Evolutionary conservation across 2,113 vertebrate genomes (phyloP).

Genomic region (Origma solitaria): DNA sequence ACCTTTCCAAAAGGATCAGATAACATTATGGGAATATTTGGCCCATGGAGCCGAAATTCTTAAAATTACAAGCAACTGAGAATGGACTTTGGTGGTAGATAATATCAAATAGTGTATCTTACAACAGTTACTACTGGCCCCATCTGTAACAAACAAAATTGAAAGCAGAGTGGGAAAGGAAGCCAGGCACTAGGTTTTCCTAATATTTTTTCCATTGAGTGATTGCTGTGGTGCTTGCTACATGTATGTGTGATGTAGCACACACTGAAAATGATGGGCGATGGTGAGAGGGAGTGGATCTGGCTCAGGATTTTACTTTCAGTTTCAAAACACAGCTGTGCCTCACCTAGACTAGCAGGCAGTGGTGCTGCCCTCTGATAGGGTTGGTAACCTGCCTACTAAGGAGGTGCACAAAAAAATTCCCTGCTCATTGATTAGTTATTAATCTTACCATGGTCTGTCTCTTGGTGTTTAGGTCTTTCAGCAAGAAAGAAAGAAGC

Average conservation of each 20-base stretch:
- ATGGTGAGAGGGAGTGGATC: not conserved
- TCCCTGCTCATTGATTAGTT: not conserved
- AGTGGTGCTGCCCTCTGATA: not conserved
- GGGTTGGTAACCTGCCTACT: not conserved
- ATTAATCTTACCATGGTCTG: not conserved
- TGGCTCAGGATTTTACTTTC: not conserved
- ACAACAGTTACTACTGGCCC: not conserved
- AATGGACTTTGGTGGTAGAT: not conserved
- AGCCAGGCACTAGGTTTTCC: not conserved
- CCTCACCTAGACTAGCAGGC: not conserved
- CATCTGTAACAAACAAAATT: not conserved
- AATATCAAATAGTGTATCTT: not conserved
- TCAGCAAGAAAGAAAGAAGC: slow-evolving; percentile 45
- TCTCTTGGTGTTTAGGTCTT: slow-evolving; percentile 48
- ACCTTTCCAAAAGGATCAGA: not conserved
- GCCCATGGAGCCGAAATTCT: not conserved
- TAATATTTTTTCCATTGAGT: not conserved
- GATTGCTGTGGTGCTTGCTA: not conserved
- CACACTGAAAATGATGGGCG: not conserved
- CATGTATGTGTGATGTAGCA: not conserved
- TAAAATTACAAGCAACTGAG: not conserved
- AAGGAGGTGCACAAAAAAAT: not conserved
- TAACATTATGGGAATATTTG: not conserved
- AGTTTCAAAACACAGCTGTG: not conserved
- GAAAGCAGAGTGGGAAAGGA: not conserved